These are phyloP conservation scores for Xanthia icteritia DNA, from an alignment of 2,888 invertebrate species.

Conservation along the genomic window DNA sequence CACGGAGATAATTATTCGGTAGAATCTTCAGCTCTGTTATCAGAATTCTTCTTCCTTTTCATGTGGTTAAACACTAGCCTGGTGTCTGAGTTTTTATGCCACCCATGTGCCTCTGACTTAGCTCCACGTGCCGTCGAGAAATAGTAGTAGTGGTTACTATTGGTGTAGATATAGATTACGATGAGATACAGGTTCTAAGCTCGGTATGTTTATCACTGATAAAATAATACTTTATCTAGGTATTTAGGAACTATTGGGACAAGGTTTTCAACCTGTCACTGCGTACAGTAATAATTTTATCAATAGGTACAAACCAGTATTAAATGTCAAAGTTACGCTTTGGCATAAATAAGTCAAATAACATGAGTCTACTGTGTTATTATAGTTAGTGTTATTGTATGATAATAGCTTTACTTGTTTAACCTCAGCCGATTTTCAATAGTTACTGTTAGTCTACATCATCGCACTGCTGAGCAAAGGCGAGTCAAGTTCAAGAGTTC, in stretches of 20 bases:
- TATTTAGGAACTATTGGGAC: constrained; percentile 11
- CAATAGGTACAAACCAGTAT: background rate
- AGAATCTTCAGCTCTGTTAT: no score
- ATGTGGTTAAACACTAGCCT: no score
- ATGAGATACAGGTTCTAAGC: background rate
- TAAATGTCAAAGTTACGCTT: constrained; percentile 38
- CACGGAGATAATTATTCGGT: no score
- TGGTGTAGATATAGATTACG: no score
- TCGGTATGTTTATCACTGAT: background rate
- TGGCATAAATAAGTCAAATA: background rate
- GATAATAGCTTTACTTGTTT: constrained; percentile 4
- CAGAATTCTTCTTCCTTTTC: no score
- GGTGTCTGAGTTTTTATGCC: no score
- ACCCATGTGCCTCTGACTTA: no score
- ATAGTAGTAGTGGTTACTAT: no score
- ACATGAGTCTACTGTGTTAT: background rate
- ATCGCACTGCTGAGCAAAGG: no score
- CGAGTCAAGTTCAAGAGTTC: no score
- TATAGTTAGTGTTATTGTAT: background rate
- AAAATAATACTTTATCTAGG: background rate
- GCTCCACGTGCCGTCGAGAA: no score
- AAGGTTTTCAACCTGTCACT: constrained; percentile 53
- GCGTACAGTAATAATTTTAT: constrained; percentile 12
- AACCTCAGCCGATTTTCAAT: background rate
- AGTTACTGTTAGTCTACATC: no score